These are phyloP conservation scores for Monomorium pharaonis DNA, from an alignment of 1,140 invertebrate species.

Conservation along the genomic window DNA sequence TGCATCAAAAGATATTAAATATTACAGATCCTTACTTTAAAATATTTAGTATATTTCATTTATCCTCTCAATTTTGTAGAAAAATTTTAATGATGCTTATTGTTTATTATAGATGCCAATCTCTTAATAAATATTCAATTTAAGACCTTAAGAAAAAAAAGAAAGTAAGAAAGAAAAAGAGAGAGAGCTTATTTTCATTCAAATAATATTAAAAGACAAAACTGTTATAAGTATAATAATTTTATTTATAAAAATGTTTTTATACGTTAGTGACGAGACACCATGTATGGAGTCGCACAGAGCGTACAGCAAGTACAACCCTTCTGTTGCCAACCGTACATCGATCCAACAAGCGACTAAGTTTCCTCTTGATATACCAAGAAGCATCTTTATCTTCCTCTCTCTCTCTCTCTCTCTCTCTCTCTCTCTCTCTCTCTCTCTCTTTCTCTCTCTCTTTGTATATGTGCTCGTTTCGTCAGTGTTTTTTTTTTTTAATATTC, in stretches of 20 bases:
- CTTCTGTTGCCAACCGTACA: constrained; percentile 78
- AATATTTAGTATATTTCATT: too few species aligned
- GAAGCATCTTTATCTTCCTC: constrained; percentile 32
- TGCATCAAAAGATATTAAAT: background rate
- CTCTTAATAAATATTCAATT: background rate
- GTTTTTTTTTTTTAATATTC: constrained; percentile 22
- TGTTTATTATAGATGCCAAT: background rate
- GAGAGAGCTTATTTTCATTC: background rate
- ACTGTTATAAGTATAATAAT: too few species aligned
- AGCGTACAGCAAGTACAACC: constrained; percentile 61
- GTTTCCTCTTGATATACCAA: constrained; percentile 65
- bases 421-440: background rate
- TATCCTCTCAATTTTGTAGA: background rate
- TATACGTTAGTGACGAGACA: background rate
- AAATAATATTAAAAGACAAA: background rate
- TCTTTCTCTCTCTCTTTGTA: too few species aligned
- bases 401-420: background rate
- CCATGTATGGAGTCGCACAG: background rate
- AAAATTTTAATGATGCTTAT: background rate
- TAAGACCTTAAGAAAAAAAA: background rate
- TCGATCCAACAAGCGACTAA: constrained; percentile 77
- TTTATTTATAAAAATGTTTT: constrained; percentile 1
- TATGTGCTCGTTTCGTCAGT: constrained; percentile 11
- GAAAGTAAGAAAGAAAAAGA: background rate
- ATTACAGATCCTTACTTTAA: too few species aligned